A percentile compares a stretch with the other conserved stretches of the same genome.
These are phyloP conservation scores for Contarinia nasturtii DNA, from an alignment of 1,140 invertebrate genomes.

Conservation along the genomic window DNA sequence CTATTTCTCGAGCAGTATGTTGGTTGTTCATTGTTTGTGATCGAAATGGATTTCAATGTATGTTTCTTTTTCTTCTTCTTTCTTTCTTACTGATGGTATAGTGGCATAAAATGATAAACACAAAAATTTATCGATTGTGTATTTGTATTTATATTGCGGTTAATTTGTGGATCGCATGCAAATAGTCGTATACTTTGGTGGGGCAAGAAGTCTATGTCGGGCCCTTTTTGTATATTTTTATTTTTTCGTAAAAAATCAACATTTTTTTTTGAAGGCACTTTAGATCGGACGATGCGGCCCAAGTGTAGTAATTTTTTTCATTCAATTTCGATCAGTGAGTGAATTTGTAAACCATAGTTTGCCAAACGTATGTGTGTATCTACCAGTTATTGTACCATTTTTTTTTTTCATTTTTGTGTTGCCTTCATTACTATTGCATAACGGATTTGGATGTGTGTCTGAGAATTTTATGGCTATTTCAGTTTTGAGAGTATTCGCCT, in stretches of 20 bases:
- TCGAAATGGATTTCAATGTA: background rate
- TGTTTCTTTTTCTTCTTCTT: background rate
- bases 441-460: constrained; percentile 6
- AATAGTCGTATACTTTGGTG: constrained; percentile 28
- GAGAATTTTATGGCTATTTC: constrained; percentile 6
- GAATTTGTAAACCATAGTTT: constrained; percentile 13
- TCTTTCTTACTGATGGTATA: background rate
- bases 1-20: background rate
- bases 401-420: constrained; percentile 14
- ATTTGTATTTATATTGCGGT: background rate
- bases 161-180: constrained; percentile 5
- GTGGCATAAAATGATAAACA: background rate
- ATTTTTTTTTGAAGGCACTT: constrained; percentile 69
- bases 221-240: constrained; percentile 47
- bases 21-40: background rate
- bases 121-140: constrained; percentile 5
- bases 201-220: constrained; percentile 60
- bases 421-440: constrained; percentile 23
- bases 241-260: constrained; percentile 66
- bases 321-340: constrained; percentile 27
- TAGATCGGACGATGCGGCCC: constrained; percentile 74
- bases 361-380: constrained; percentile 14
- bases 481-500: constrained; percentile 5
- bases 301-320: constrained; percentile 31
- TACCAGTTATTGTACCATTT: constrained; percentile 6